Percentiles rank a stretch among this genome's conserved stretches.
Conservation (phyloP, 2,888 invertebrate species). For the Leucophora obtusa region DNA sequence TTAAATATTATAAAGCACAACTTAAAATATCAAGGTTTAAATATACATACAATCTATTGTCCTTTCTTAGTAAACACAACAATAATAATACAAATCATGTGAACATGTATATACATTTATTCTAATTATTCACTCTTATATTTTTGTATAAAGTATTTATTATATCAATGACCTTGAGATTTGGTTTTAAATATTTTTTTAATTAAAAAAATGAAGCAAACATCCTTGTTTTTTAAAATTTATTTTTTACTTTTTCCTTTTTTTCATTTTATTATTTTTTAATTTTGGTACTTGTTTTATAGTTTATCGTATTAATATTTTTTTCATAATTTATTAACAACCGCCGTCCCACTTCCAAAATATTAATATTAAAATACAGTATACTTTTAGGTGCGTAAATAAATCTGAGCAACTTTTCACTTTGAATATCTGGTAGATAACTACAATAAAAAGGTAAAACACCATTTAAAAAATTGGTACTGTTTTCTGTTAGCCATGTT, state of each 20-base stretch:
- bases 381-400: slow-evolving; percentile 62
- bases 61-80: slow-evolving; percentile 33
- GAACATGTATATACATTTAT: slow-evolving; percentile 4
- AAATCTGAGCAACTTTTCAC: slow-evolving; percentile 55
- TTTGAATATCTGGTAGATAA: slow-evolving; percentile 54
- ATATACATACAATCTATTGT: slow-evolving; percentile 39
- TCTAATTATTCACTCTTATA: not conserved
- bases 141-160: slow-evolving; percentile 5
- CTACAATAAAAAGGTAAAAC: slow-evolving; percentile 50
- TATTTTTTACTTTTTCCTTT: not conserved
- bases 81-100: slow-evolving; percentile 16
- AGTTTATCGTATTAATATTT: not conserved
- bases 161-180: slow-evolving; percentile 4
- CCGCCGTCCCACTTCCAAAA: not conserved
- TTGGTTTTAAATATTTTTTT: not conserved
- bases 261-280: not conserved
- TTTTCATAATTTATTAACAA: not conserved
- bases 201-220: not conserved
- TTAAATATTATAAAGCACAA: not conserved
- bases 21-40: slow-evolving; percentile 49
- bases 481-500: slow-evolving; percentile 43
- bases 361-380: slow-evolving; percentile 20
- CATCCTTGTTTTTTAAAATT: not conserved
- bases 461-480: slow-evolving; percentile 45
- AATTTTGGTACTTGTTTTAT: not conserved